Conservation (phyloP, 2,888 invertebrate genomes). For the Noctua fimbriata region DNA sequence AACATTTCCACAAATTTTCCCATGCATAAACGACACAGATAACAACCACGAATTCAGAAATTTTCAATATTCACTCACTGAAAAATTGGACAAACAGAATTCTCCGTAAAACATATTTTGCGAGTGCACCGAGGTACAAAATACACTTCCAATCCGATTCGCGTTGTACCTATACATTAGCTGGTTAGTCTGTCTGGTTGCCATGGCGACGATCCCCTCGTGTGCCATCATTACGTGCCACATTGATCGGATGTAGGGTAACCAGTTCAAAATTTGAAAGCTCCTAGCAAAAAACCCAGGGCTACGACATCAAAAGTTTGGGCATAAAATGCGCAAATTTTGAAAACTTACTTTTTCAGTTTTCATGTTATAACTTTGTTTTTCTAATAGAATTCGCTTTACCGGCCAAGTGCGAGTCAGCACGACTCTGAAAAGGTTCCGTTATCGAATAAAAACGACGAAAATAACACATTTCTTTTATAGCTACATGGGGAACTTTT, state of each 20-base stretch:
- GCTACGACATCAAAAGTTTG: neutral
- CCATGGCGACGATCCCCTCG: constrained; percentile 56
- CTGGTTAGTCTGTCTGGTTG: constrained; percentile 47
- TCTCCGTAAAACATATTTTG: constrained; percentile 6
- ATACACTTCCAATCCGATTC: constrained; percentile 20
- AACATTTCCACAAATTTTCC: neutral
- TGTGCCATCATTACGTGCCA: constrained; percentile 24
- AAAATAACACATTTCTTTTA: neutral
- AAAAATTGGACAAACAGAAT: neutral
- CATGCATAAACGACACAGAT: neutral
- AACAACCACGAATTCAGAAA: neutral
- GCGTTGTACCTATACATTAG: constrained; percentile 30
- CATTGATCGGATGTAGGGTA: constrained; percentile 33
- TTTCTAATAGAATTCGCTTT: no score
- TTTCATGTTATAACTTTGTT: neutral
- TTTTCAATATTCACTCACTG: neutral
- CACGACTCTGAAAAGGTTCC: neutral
- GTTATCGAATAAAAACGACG: neutral
- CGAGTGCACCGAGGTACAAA: constrained; percentile 14
- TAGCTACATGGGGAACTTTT: no score
- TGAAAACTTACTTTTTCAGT: neutral
- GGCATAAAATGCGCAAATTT: neutral
- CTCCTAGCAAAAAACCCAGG: neutral
- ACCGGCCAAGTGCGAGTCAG: neutral
- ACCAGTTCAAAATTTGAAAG: neutral